Evolutionary conservation across 2,113 vertebrate species (phyloP).

Genomic region (Rostratula benghalensis): DNA sequence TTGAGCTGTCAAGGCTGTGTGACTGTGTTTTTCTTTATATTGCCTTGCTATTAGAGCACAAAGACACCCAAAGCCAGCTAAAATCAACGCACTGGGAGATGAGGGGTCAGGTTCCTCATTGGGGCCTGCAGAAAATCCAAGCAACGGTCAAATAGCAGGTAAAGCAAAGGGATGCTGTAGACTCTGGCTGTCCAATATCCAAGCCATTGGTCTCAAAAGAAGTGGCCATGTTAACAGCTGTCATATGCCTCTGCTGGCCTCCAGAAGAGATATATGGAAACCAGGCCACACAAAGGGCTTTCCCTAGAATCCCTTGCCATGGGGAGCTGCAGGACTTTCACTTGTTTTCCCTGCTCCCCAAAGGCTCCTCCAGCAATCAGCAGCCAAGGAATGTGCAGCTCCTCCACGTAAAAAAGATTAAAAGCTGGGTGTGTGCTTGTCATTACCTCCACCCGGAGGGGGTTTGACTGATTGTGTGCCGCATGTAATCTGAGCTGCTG

Average conservation of each 20-base stretch:
- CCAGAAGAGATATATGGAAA: background rate
- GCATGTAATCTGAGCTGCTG: conserved; percentile 50
- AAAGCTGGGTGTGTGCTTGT: conserved; percentile 62
- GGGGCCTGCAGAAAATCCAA: background rate
- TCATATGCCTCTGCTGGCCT: background rate
- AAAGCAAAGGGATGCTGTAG: background rate
- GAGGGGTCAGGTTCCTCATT: background rate
- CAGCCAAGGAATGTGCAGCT: conserved; percentile 61
- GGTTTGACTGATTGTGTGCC: conserved; percentile 35
- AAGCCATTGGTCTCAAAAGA: background rate
- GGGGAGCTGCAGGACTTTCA: background rate
- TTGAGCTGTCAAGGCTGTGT: background rate
- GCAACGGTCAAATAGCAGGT: background rate
- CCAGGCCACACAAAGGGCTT: background rate
- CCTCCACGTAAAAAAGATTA: conserved; percentile 63
- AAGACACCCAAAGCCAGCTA: background rate
- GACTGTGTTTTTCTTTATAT: background rate
- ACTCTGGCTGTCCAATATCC: background rate
- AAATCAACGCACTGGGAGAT: background rate
- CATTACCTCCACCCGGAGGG: conserved; percentile 54
- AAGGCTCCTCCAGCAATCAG: background rate
- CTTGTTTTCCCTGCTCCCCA: background rate
- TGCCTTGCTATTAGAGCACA: background rate
- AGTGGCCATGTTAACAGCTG: background rate
- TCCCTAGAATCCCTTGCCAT: background rate